These are phyloP conservation scores for Orussus abietinus DNA, from an alignment of 1,140 invertebrate genomes.

Conservation along the genomic window DNA sequence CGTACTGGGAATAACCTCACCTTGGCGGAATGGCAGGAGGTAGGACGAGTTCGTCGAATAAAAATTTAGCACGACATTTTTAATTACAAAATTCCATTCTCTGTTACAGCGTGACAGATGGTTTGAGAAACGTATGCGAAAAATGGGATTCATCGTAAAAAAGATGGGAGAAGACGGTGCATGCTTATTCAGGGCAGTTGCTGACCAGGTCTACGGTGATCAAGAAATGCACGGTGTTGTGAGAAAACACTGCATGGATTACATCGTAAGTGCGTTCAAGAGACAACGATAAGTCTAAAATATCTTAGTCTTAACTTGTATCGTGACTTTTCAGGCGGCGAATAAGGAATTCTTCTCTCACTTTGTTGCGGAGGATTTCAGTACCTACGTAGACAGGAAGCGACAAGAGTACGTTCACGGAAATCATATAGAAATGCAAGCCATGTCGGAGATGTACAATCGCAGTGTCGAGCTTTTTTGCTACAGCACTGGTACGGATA, in stretches of 20 bases:
- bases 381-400: conserved; percentile 79
- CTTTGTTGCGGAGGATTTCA: conserved; percentile 91
- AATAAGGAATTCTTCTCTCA: conserved; percentile 91
- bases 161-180: conserved; percentile 91
- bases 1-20: conserved; percentile 56
- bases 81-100: conserved; percentile 12
- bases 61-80: conserved; percentile 1
- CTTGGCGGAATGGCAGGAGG: conserved; percentile 61
- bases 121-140: conserved; percentile 71
- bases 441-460: conserved; percentile 90
- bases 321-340: conserved; percentile 57
- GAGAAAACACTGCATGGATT: conserved; percentile 87
- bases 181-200: conserved; percentile 86
- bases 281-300: not conserved
- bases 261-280: conserved; percentile 77
- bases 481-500: conserved; percentile 76
- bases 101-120: conserved; percentile 57
- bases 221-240: conserved; percentile 88
- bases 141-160: conserved; percentile 79
- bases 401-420: conserved; percentile 78
- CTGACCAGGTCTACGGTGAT: conserved; percentile 91
- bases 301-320: conserved; percentile 8
- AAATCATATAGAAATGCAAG: conserved; percentile 93
- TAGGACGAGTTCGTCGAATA: conserved; percentile 25
- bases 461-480: conserved; percentile 90